Conservation (phyloP, 2,888 invertebrate genomes). For the Ligdia adustata region DNA sequence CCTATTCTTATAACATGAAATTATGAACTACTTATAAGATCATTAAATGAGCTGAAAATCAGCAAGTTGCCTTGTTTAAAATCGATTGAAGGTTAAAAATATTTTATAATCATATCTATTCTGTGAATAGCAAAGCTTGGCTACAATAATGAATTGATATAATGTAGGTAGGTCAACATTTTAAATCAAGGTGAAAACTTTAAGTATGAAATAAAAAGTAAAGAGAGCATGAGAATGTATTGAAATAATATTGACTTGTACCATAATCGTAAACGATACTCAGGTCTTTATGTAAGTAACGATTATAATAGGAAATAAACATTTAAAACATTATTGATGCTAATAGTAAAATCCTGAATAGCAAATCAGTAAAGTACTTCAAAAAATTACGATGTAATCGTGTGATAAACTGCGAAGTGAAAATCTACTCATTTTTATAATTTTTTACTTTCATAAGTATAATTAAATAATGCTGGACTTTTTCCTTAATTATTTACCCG, state of each 20-base stretch:
- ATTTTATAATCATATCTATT: constrained; percentile 20
- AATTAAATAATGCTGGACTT: constrained; percentile 33
- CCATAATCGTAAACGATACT: no score
- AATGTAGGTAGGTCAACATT: constrained; percentile 11
- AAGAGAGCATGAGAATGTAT: constrained; percentile 3
- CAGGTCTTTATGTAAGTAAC: no score
- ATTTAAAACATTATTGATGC: no score
- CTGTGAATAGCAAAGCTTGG: constrained; percentile 24
- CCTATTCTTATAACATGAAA: constrained; percentile 16
- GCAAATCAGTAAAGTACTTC: no score
- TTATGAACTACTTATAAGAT: constrained; percentile 4
- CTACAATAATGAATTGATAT: constrained; percentile 17
- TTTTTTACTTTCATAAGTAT: constrained; percentile 17
- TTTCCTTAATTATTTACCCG: constrained; percentile 22
- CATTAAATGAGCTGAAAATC: constrained; percentile 9
- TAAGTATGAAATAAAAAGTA: no score
- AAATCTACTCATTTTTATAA: constrained; percentile 11
- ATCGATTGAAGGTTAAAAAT: constrained; percentile 7
- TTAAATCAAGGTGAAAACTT: constrained; percentile 2
- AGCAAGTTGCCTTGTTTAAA: constrained; percentile 10
- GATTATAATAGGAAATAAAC: no score
- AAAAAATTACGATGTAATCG: constrained; percentile 26
- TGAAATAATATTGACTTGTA: no score
- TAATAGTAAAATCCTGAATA: no score
- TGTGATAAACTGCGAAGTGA: constrained; percentile 7